phyloP scores from a whole-genome alignment of 2,797 vertebrate genomes.

The Artibeus jamaicensis region DNA sequence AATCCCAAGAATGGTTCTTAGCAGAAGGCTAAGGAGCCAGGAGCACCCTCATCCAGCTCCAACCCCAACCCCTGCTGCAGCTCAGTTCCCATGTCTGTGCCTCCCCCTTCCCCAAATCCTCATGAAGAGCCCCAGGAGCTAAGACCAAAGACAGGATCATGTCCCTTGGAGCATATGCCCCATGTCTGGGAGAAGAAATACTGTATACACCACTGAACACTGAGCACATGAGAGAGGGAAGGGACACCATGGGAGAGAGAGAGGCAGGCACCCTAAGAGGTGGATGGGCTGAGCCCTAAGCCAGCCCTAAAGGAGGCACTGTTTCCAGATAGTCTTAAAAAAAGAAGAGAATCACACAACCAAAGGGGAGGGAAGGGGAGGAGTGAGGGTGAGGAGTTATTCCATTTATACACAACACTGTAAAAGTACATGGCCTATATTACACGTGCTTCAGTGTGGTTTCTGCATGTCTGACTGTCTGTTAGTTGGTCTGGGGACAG shows the following conservation, averaged over 20 bases:
- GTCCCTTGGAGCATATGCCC: constrained; percentile 84
- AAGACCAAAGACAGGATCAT: constrained; percentile 81
- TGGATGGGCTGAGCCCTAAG: constrained; percentile 72
- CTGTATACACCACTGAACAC: constrained; percentile 92
- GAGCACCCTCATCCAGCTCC: not conserved
- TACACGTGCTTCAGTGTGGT: constrained; percentile 98
- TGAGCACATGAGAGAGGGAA: constrained; percentile 86
- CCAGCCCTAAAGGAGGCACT: constrained; percentile 66
- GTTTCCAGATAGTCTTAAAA: constrained; percentile 56
- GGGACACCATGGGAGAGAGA: constrained; percentile 12
- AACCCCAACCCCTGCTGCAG: constrained; percentile 29
- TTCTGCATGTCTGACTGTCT: constrained; percentile 66
- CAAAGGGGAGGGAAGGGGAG: not conserved
- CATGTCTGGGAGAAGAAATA: constrained; percentile 90
- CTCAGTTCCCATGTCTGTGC: constrained; percentile 45
- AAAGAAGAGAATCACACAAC: constrained; percentile 85
- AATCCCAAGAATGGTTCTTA: constrained; percentile 51
- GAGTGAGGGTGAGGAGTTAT: constrained; percentile 46
- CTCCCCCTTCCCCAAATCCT: constrained; percentile 55
- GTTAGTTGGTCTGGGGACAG: constrained; percentile 36
- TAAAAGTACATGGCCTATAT: constrained; percentile 99
- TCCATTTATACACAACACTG: constrained; percentile 99
- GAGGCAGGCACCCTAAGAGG: constrained; percentile 63
- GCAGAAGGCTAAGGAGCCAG: constrained; percentile 39
- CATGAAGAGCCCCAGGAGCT: constrained; percentile 84